Conservation (phyloP, 2,113 vertebrate genomes). For the Trinectes maculatus region DNA sequence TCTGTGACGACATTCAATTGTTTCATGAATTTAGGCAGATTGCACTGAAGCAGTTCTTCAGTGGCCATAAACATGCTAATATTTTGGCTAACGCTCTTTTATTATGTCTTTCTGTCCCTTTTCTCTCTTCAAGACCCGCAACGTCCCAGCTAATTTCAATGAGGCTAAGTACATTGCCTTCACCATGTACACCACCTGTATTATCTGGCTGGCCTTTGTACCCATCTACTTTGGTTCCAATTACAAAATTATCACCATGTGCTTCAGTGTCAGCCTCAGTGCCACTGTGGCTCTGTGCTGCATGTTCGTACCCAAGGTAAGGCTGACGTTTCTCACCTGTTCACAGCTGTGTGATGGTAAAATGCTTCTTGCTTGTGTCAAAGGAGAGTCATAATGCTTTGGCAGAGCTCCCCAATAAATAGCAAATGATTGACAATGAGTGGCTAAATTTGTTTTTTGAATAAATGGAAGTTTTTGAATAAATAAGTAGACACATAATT, state of each 20-base stretch:
- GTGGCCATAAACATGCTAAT: neutral
- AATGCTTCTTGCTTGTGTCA: too few relatives aligned
- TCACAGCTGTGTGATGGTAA: too few relatives aligned
- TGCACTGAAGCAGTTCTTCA: neutral
- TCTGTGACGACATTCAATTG: too few relatives aligned
- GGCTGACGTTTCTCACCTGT: too few relatives aligned
- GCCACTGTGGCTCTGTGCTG: conserved; percentile 97
- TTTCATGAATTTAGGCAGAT: neutral
- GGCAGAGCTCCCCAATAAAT: too few relatives aligned
- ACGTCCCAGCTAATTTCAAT: conserved; percentile 98
- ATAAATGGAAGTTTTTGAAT: conserved; percentile 7
- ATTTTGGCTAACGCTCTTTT: conserved; percentile 6
- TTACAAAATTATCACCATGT: conserved; percentile 99
- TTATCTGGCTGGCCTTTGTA: conserved; percentile 98
- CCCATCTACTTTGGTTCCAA: conserved; percentile 99
- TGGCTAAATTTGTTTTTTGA: too few relatives aligned
- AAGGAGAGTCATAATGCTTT: too few relatives aligned
- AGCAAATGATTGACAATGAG: too few relatives aligned
- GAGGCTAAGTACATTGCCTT: conserved; percentile 99
- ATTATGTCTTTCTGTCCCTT: neutral
- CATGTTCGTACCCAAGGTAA: conserved; percentile 97
- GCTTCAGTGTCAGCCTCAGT: conserved; percentile 97
- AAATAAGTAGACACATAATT: neutral
- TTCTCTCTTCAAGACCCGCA: conserved; percentile 84
- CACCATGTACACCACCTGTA: conserved; percentile 99